Base-by-base conservation (phyloP, 2,113 vertebrate species). In the Jacana jacana region DNA sequence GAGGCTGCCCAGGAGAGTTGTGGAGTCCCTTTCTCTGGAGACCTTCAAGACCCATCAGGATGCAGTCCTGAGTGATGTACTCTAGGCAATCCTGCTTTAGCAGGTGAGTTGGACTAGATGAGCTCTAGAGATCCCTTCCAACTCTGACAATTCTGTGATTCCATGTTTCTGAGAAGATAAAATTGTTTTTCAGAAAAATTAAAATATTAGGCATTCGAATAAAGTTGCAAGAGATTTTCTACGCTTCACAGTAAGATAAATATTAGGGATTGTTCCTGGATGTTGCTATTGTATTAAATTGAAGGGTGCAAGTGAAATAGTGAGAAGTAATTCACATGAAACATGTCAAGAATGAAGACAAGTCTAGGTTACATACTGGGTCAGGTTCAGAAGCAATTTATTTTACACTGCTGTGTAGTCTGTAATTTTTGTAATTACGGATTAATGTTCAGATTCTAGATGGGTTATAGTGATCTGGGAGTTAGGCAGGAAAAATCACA, bases 321-420 rank as follows among this genome's bases (percentile, higher is more conserved):
- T 76, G 52, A 72, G 60, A 92, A 89, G 64, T 70, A 82, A 51
- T 84, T 90, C 84, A 94, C 69, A 25, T 48, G 23, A 95, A 95
- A 58, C 33, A 69, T 64, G 48, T 90, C 65, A 95, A 86, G 30
- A 93, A 44, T 87, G 66, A 89, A 88, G 27, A 78, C 70, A 81
- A 90, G 16, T 83, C 33, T 54, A 49, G 44, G 20, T 69, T 91
- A 57, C 17, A 44, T 9, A 48, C 23, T 70, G 18, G 46, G 39
- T 72, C 35, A 86, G 30, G 15, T 76, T 68, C 39, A 89, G 75
- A 91, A 90, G 23, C 8, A 44, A 42, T 87, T 86, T 79, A 6
- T 58, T 93, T 88, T 76, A 75, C 25, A 68, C 15, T 35, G 58
- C 1, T 75, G 20, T 52, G 22, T 4, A 39, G 28, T 55, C 16